phyloP scores from a whole-genome alignment of 2,888 invertebrate genomes.

The Adelognathus sp. region DNA sequence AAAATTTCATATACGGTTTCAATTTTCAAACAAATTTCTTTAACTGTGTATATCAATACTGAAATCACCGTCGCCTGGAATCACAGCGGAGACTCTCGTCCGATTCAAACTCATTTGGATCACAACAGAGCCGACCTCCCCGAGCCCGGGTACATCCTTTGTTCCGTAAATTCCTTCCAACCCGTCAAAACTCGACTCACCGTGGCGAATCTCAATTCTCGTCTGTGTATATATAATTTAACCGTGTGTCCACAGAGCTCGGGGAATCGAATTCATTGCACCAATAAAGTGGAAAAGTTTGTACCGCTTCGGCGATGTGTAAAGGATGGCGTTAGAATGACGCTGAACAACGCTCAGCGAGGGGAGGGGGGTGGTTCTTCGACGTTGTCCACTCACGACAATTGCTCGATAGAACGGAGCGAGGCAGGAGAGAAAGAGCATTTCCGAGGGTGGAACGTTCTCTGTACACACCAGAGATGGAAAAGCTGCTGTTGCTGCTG shows the following conservation, averaged over 20 bases:
- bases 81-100: slow-evolving; percentile 13
- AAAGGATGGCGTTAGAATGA: slow-evolving; percentile 4
- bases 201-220: neutral
- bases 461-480: neutral
- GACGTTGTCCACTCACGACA: slow-evolving; percentile 17
- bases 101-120: neutral
- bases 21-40: too few species aligned
- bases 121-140: neutral
- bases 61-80: neutral
- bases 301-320: neutral
- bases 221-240: neutral
- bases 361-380: too few species aligned
- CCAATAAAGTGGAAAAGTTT: neutral
- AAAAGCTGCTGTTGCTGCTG: neutral
- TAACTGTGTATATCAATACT: slow-evolving; percentile 4
- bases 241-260: neutral
- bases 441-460: slow-evolving; percentile 3
- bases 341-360: neutral
- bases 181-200: neutral
- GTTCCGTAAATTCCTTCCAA: neutral
- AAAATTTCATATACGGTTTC: too few species aligned
- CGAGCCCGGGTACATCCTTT: neutral
- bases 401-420: slow-evolving; percentile 17
- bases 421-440: slow-evolving; percentile 10
- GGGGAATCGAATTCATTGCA: slow-evolving; percentile 4